Percentiles rank a stretch among this genome's conserved stretches.
Evolutionary conservation across 2,113 vertebrate species (phyloP).

Genomic region (Halcyon malimbica): DNA sequence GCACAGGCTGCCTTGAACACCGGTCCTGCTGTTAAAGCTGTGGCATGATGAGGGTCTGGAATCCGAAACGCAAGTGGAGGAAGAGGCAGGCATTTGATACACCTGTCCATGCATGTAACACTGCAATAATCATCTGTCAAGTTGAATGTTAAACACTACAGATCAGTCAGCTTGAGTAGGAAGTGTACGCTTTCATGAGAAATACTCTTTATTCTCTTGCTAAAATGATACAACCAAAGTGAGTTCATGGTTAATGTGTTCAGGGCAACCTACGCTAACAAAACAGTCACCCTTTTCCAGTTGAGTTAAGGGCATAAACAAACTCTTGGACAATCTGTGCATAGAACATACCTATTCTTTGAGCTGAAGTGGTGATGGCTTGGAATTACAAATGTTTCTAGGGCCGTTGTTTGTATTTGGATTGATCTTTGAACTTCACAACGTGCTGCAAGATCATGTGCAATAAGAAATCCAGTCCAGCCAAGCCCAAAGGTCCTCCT

Average conservation of each 20-base stretch:
- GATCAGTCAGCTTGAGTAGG: background rate
- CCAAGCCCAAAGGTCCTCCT: background rate
- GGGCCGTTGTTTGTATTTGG: background rate
- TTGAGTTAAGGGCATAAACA: background rate
- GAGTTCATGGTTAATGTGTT: background rate
- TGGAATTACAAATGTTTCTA: background rate
- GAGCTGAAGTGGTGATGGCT: background rate
- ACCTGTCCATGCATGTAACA: background rate
- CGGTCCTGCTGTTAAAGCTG: background rate
- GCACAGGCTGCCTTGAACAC: background rate
- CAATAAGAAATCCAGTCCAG: background rate
- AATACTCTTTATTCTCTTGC: background rate
- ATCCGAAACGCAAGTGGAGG: background rate
- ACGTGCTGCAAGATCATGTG: background rate
- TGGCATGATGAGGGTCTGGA: fast-evolving
- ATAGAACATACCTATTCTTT: background rate
- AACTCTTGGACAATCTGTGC: background rate
- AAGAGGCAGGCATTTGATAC: background rate
- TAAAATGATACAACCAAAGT: background rate
- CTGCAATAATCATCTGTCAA: background rate
- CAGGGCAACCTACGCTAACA: background rate
- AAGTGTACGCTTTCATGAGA: background rate
- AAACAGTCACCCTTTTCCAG: background rate
- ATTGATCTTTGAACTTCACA: background rate
- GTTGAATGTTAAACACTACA: background rate